Percentiles rank a stretch among this genome's conserved stretches.
These are phyloP conservation scores for Drosophila ambigua DNA, from an alignment of 1,140 invertebrate species.

Conservation along the genomic window DNA sequence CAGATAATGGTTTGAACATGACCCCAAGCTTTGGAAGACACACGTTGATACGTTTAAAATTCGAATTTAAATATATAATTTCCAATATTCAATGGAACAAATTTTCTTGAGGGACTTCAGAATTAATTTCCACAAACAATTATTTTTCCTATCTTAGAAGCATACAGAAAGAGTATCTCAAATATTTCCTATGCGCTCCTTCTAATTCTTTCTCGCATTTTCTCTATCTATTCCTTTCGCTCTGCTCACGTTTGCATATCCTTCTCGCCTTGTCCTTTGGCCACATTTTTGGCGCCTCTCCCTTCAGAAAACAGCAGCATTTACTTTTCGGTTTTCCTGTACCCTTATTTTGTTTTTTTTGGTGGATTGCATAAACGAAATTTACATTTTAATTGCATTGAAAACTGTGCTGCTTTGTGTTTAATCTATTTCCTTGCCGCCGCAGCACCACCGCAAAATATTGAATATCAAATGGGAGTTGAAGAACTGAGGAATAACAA, in stretches of 20 bases:
- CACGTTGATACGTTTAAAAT: too few species aligned
- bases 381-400: conserved; percentile 81
- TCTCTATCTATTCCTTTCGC: not conserved
- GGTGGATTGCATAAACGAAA: conserved; percentile 68
- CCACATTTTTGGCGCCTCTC: conserved; percentile 28
- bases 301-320: not conserved
- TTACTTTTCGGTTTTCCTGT: conserved; percentile 7
- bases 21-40: too few species aligned
- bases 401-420: conserved; percentile 63
- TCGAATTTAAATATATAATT: too few species aligned
- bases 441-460: conserved; percentile 47
- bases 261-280: conserved; percentile 18
- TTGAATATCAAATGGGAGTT: conserved; percentile 71
- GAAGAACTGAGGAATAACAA: conserved; percentile 21
- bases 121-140: too few species aligned
- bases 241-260: conserved; percentile 5
- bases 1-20: too few species aligned
- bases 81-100: too few species aligned
- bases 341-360: conserved; percentile 1
- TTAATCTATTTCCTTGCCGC: conserved; percentile 71
- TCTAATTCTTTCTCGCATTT: conserved; percentile 11
- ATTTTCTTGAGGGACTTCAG: too few species aligned
- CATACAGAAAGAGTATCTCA: too few species aligned
- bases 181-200: too few species aligned
- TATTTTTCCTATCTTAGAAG: too few species aligned